These are phyloP conservation scores for Drosophila oshimai DNA, from an alignment of 1,140 invertebrate species.

Conservation along the genomic window DNA sequence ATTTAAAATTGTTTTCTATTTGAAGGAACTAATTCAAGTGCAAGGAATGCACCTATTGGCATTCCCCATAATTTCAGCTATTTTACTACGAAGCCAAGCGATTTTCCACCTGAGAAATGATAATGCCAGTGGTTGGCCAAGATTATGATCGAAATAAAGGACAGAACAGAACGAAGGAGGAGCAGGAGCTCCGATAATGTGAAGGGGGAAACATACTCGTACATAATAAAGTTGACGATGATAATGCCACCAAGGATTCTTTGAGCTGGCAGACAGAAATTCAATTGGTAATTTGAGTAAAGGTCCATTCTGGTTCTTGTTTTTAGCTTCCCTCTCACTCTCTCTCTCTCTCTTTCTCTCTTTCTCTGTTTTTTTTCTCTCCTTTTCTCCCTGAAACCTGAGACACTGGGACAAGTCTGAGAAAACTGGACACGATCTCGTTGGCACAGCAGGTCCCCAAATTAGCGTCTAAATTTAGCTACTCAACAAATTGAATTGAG, in stretches of 20 bases:
- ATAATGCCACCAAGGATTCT: constrained; percentile 36
- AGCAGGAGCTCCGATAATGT: neutral
- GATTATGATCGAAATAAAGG: constrained; percentile 29
- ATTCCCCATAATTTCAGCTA: constrained; percentile 32
- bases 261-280: constrained; percentile 32
- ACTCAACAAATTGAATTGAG: constrained; percentile 56
- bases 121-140: constrained; percentile 34
- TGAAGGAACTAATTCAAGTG: neutral
- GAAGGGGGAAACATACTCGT: neutral
- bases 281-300: constrained; percentile 62
- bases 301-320: constrained; percentile 25
- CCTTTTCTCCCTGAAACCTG: constrained; percentile 17
- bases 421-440: constrained; percentile 50
- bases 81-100: constrained; percentile 7
- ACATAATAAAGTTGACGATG: constrained; percentile 44
- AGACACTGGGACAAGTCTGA: constrained; percentile 40
- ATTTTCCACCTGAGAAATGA: constrained; percentile 21
- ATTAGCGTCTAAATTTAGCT: constrained; percentile 78
- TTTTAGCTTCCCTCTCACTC: neutral
- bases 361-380: neutral
- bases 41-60: neutral
- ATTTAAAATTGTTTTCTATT: neutral
- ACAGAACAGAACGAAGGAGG: neutral
- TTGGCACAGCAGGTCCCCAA: constrained; percentile 61
- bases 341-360: neutral